Evolutionary conservation across 2,797 vertebrate species (phyloP), one percentile per base, ranked within the genome.

Genomic region (Anas bahamensis): DNA sequence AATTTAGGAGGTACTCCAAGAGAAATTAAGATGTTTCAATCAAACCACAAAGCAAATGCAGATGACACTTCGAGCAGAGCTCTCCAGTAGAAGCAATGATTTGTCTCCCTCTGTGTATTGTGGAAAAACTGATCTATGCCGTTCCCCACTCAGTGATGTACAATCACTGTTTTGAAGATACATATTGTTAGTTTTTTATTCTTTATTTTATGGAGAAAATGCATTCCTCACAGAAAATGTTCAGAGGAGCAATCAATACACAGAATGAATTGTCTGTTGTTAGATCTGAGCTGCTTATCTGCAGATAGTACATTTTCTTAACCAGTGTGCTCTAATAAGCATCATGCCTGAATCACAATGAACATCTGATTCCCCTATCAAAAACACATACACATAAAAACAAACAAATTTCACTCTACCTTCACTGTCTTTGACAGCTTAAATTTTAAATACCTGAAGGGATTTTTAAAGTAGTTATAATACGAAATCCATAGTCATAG

Each of bases 371-470:
- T 85, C 63, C 35, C 28, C 52, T 86, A 66, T 70, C 75, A 76
- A 82, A 96, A 76, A 11, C 66, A 63, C 26, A 44, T 24, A 72
- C 17, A 65, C n/a, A 68, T 16, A 71, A 11, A 69, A 17, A 71
- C 11, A 72, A 86, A 64, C 6, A 61, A 41, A 88, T 82, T 78
- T 79, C 23, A 68, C 17, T 76, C 17, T 48, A 39, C 17, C 19
- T 89, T 64, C 26, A 29, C 5, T 77, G 39, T 52, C 61, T 81
- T 86, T 80, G 39, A 75, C 1, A 6, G 33, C 28, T 31, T 28
- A 84, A 88, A 82, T 77, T 71, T 84, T 90, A 80, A 88, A 71
- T 93, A 91, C 69, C 57, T 68, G 63, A 53, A 88, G 33, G 35
- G 71, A 75, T 91, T 87, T 86, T 65, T 81, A 57, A 78, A 83